Evolutionary conservation across 2,113 vertebrate species (phyloP), one percentile per base, ranked within the genome.

Genomic region (Rhabdomys dilectus): DNA sequence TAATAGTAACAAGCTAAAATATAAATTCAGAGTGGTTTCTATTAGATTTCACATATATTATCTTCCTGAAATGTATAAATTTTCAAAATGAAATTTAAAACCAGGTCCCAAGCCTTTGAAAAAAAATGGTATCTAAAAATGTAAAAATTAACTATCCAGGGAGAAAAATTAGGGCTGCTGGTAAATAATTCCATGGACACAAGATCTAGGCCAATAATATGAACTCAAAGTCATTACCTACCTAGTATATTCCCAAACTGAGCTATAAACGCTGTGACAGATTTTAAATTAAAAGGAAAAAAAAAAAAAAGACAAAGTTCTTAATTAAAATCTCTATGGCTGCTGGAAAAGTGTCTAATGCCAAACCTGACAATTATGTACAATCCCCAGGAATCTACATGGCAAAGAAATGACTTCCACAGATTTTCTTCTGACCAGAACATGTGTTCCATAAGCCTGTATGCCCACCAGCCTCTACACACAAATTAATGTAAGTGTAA

Each of bases 21-120:
- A 93, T 73, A 86, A 95, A 92, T 4, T 42, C 91, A 78, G 53
- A 95, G 70, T 73, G 94, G 88, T 6, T 58, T 60, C 73, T 96
- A 29, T 66, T 76, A 89, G 66, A 24, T 96, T 93, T 97, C 31
- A 80, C 48, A 80, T 56, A 78, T 80, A 75, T 26, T 75, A 80
- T 22, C 77, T 80, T 80, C 53, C 51, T 56, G 45, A 82, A 60
- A 82, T 39, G 16, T 13, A 29, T 26, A 82, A 82, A 60, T 34
- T 60, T 82, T 82, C 56, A 82, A 82, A 82, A 58, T 58, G 0
- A 21, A 58, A 26, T 58, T 58, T 58, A 58, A 58, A 60, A 60
- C n/a, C n/a, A 29, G 56, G 80, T 60, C 22, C 58, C n/a, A 36
- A 39, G 29, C 6, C n/a, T 42, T 85, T 53, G 70, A 91, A 96